These are phyloP conservation scores for Gastrophysa polygoni DNA, from an alignment of 2,888 invertebrate genomes.

Conservation along the genomic window DNA sequence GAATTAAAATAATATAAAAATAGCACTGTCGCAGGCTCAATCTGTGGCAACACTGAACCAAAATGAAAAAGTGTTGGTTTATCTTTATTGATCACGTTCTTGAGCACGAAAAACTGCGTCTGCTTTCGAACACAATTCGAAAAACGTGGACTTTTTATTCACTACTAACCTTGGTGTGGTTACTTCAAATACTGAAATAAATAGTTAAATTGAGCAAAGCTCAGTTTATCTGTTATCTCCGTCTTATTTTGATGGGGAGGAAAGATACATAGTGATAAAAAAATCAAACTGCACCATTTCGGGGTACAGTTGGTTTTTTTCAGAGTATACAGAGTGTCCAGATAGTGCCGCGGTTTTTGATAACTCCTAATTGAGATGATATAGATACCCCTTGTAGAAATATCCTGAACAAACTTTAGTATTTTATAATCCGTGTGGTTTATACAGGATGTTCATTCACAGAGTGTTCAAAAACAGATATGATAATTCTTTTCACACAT, in stretches of 20 bases:
- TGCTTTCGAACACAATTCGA: conserved; percentile 25
- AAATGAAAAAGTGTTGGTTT: conserved; percentile 12
- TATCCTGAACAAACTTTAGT: too few species aligned
- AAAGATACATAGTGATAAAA: conserved; percentile 14
- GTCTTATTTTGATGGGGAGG: conserved; percentile 26
- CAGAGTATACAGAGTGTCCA: too few species aligned
- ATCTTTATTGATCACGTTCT: conserved; percentile 25
- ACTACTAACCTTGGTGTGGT: conserved; percentile 37
- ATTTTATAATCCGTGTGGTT: too few species aligned
- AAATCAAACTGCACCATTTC: too few species aligned
- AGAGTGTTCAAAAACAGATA: too few species aligned
- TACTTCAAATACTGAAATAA: conserved; percentile 34
- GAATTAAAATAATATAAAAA: neutral
- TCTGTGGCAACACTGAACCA: neutral
- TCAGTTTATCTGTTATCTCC: conserved; percentile 28
- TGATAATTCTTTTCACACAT: too few species aligned
- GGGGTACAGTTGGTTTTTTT: too few species aligned
- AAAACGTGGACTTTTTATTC: conserved; percentile 29
- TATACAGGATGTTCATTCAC: too few species aligned
- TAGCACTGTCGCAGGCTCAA: neutral
- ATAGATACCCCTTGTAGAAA: too few species aligned
- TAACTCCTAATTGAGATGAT: too few species aligned
- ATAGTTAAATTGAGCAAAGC: conserved; percentile 25
- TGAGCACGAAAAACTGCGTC: conserved; percentile 18
- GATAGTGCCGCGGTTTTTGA: too few species aligned